A percentile compares a stretch with the other conserved stretches of the same genome.
phyloP scores from a whole-genome alignment of 1,140 invertebrate genomes.

The Anoplolepis gracilipes region DNA sequence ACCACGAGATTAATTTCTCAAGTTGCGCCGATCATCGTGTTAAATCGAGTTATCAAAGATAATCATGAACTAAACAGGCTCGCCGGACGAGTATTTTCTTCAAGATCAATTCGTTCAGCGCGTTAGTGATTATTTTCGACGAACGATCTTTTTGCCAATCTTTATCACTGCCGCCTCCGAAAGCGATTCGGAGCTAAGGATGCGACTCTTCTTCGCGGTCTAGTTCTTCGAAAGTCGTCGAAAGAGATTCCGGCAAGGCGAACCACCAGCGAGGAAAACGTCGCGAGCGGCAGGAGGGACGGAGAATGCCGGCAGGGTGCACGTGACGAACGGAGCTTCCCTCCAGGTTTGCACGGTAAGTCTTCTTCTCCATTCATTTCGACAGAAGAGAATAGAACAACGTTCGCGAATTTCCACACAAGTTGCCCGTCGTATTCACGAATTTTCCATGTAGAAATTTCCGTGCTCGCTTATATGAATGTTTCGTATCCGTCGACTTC shows the following conservation, averaged over 20 bases:
- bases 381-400: not conserved
- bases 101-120: not conserved
- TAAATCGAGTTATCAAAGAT: not conserved
- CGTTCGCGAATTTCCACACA: not conserved
- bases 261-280: constrained; percentile 17
- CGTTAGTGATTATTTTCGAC: not conserved
- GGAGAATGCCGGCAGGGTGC: constrained; percentile 64
- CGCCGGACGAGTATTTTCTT: not conserved
- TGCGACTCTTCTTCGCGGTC: constrained; percentile 3
- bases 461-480: not conserved
- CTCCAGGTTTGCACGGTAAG: constrained; percentile 70
- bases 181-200: constrained; percentile 9
- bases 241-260: constrained; percentile 4
- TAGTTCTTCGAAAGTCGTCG: not conserved
- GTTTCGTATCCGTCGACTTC: constrained; percentile 26
- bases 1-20: constrained; percentile 22
- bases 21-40: not conserved
- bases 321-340: constrained; percentile 75
- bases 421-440: not conserved
- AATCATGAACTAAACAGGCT: not conserved
- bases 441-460: not conserved
- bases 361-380: not conserved
- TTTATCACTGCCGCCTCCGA: not conserved
- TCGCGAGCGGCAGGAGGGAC: constrained; percentile 26
- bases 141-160: constrained; percentile 3